These are phyloP conservation scores for Redunca redunca DNA, from an alignment of 2,113 vertebrate genomes.

Conservation along the genomic window DNA sequence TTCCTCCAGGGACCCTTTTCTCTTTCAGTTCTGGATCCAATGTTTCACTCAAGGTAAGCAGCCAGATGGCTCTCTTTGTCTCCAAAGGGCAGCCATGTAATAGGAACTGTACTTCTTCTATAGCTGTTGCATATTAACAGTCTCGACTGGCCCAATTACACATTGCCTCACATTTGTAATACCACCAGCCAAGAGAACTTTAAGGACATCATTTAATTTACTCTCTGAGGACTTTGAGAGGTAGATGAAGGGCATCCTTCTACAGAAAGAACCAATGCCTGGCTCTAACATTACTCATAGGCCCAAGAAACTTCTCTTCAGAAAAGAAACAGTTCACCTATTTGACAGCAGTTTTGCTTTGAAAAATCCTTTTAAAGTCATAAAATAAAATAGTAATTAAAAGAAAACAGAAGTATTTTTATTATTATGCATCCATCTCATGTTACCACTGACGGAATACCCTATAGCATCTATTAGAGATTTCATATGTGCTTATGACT, in stretches of 20 bases:
- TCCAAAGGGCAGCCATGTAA: background rate
- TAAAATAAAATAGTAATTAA: background rate
- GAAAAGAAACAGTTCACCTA: background rate
- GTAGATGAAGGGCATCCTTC: background rate
- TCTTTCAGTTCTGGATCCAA: background rate
- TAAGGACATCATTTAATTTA: background rate
- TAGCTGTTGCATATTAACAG: background rate
- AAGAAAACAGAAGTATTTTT: background rate
- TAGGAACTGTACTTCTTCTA: background rate
- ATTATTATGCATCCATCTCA: background rate
- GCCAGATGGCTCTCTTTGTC: background rate
- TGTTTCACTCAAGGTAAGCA: constrained; percentile 18
- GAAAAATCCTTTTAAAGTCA: background rate
- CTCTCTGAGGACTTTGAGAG: background rate
- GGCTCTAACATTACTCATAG: background rate
- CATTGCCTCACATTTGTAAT: background rate
- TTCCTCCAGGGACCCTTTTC: background rate
- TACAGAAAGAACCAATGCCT: background rate
- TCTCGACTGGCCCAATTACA: background rate
- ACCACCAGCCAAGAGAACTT: background rate
- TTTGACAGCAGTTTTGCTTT: background rate
- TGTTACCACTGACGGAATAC: background rate
- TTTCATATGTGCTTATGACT: background rate
- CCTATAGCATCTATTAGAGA: background rate
- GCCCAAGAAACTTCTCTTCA: background rate